Evolutionary conservation across 2,113 vertebrate species (phyloP), one percentile per base, ranked within the genome.

Genomic region (Romanogobio albipinnatus): DNA sequence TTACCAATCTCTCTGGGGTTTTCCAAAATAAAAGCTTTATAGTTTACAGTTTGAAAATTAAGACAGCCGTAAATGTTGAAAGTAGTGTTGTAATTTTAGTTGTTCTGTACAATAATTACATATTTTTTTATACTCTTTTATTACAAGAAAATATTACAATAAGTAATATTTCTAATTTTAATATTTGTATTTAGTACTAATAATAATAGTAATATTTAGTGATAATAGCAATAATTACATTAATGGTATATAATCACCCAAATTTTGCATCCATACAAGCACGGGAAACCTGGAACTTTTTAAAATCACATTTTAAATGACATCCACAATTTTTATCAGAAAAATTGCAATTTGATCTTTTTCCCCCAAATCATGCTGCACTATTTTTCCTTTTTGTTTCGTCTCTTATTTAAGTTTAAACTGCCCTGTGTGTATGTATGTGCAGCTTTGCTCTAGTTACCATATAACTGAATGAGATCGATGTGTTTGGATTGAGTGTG

Each of bases 381-480:
- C 53, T 6, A 56, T 5, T 56, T 39, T 47, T 49, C 53, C 33
- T 79, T 10, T 66, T 53, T 78, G 61, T 56, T 53, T 45, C 14
- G 61, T 51, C 49, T 51, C 79, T 81, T 66, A 51, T 79, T 78
- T 76, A 78, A 29, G 22, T 53, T 47, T 9, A 4, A 26, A 56
- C 58, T 49, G 45, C 1, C 26, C 3, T 13, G 7, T 76, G 33
- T 75, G 29, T 59, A 45, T 66, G 62, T 29, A 45, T 66, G 62
- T 29, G 51, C 24, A 3, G 39, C 84, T 81, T 24, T 71, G 84
- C 76, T 80, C 68, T 79, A 66, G 76, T 85, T 85, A 73, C 76
- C 58, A 80, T 85, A 80, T 61, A 73, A 85, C 76, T 85, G 62
- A 80, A 81, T 80, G 64, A 80, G 84, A 85, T 85, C 84, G 78